Percentiles rank a stretch among this genome's conserved stretches.
These are phyloP conservation scores for Lycia hirtaria DNA, from an alignment of 2,888 invertebrate species.

Conservation along the genomic window DNA sequence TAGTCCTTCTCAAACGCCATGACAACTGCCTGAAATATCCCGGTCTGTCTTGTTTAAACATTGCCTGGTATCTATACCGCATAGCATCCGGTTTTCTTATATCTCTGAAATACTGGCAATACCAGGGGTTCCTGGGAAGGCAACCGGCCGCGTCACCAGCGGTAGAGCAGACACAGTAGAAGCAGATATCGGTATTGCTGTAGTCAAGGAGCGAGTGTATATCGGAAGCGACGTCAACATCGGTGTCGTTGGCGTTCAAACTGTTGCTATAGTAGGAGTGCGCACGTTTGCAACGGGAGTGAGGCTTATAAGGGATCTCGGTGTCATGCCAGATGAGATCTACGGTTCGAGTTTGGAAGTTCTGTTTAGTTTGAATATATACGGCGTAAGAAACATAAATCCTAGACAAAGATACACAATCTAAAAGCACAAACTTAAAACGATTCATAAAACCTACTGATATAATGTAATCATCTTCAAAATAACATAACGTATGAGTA, in stretches of 20 bases:
- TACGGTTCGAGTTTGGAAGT: slow-evolving; percentile 41
- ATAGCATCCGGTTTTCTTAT: slow-evolving; percentile 45
- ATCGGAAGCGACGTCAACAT: slow-evolving; percentile 56
- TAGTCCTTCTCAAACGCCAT: slow-evolving; percentile 68
- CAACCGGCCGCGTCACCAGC: slow-evolving; percentile 54
- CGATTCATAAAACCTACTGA: too few relatives aligned
- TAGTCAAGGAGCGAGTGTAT: slow-evolving; percentile 62
- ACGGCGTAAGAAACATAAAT: too few relatives aligned
- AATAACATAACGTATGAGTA: too few relatives aligned
- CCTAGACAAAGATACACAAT: too few relatives aligned
- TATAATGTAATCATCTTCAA: too few relatives aligned
- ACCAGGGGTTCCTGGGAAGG: slow-evolving; percentile 58
- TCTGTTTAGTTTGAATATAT: not conserved
- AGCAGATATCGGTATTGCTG: slow-evolving; percentile 53
- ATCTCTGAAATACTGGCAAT: slow-evolving; percentile 64
- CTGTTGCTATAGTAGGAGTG: slow-evolving; percentile 72
- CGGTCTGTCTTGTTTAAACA: slow-evolving; percentile 66
- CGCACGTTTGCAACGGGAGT: slow-evolving; percentile 62
- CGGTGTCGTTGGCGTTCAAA: slow-evolving; percentile 58
- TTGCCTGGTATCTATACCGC: slow-evolving; percentile 53
- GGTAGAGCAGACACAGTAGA: slow-evolving; percentile 66
- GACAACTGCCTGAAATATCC: slow-evolving; percentile 67
- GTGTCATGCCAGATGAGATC: slow-evolving; percentile 77
- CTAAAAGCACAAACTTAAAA: too few relatives aligned
- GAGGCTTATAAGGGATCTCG: slow-evolving; percentile 68